Evolutionary conservation across 2,797 vertebrate genomes (phyloP).

Genomic region (Anguilla anguilla): DNA sequence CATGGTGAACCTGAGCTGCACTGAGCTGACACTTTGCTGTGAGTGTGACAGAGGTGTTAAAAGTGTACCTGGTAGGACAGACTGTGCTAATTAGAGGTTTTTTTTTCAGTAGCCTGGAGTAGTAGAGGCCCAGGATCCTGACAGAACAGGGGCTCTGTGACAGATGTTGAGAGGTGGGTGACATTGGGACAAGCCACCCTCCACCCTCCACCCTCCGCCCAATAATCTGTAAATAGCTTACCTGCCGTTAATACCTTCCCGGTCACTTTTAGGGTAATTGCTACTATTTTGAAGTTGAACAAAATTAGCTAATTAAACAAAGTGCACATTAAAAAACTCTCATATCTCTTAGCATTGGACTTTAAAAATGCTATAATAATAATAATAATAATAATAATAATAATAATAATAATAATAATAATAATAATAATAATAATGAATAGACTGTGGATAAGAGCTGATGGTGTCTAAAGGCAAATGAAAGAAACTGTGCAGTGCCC

Average conservation of each 20-base stretch:
- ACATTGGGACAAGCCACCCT: background rate
- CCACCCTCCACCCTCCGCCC: background rate
- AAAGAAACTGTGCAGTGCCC: background rate
- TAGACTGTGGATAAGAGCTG: background rate
- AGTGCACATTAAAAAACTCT: background rate
- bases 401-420: no score
- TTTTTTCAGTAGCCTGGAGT: background rate
- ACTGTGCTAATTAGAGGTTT: background rate
- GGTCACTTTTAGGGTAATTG: background rate
- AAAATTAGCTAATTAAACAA: background rate
- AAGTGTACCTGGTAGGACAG: background rate
- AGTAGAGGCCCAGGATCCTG: background rate
- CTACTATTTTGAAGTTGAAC: background rate
- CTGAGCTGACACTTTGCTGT: background rate
- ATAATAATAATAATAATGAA: no score
- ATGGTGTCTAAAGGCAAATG: background rate
- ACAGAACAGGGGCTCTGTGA: conserved; percentile 31
- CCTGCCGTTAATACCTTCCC: background rate
- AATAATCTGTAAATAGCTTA: background rate
- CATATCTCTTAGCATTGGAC: background rate
- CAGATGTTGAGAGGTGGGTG: conserved; percentile 23
- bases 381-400: no score
- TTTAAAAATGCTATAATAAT: no score
- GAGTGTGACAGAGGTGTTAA: background rate
- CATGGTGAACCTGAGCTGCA: background rate